phyloP scores from a whole-genome alignment of 2,797 vertebrate species.

The Serranus cabrilla region DNA sequence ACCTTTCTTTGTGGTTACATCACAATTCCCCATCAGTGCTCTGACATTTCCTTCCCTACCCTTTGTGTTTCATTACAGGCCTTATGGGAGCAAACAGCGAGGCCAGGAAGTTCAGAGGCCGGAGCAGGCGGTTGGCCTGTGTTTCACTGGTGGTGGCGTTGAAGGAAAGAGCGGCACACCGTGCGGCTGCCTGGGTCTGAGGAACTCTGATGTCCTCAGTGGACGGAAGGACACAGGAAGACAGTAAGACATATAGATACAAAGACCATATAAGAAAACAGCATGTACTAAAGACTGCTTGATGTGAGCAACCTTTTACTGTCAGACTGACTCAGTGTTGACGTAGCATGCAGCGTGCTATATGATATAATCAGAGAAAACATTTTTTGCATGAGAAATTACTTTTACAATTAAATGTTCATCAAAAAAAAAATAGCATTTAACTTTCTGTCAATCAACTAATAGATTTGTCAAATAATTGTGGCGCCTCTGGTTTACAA shows the following conservation, averaged over 20 bases:
- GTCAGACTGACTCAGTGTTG: constrained; percentile 4
- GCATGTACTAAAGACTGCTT: neutral
- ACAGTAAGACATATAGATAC: constrained; percentile 8
- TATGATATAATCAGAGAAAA: too few relatives aligned
- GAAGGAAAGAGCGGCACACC: neutral
- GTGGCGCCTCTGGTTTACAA: too few relatives aligned
- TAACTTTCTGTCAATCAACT: too few relatives aligned
- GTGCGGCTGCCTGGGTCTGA: neutral
- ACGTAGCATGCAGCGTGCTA: neutral
- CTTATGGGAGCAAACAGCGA: constrained; percentile 47
- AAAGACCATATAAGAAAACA: constrained; percentile 1
- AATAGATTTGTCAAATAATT: too few relatives aligned
- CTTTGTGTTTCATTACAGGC: constrained; percentile 61
- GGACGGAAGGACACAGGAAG: neutral
- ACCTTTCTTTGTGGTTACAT: constrained; percentile 74
- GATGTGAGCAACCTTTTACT: constrained; percentile 11
- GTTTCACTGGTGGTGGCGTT: neutral
- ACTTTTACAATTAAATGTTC: too few relatives aligned
- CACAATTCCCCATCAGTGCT: constrained; percentile 66
- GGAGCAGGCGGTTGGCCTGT: constrained; percentile 11
- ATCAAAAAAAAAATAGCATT: too few relatives aligned
- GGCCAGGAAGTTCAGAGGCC: constrained; percentile 48
- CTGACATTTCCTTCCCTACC: constrained; percentile 69
- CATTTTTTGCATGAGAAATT: too few relatives aligned
- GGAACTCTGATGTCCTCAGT: neutral